These are phyloP conservation scores for Drosophila demipolita DNA, from an alignment of 2,888 invertebrate genomes.

Conservation along the genomic window DNA sequence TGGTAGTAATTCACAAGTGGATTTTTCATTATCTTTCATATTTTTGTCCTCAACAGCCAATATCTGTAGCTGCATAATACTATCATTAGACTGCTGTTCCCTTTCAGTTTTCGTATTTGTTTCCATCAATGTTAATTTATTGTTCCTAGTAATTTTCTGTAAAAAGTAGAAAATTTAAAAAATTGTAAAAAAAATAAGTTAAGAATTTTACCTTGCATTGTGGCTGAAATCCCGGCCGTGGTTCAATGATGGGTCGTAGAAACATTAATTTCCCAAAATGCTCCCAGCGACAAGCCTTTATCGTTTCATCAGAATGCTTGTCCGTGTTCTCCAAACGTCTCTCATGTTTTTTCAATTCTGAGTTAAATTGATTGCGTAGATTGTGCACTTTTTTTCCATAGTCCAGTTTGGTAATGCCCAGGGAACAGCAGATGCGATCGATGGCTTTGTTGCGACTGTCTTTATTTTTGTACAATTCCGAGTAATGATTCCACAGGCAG, in stretches of 20 bases:
- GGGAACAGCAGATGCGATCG: conserved; percentile 71
- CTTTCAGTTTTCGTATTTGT: not conserved
- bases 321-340: conserved; percentile 75
- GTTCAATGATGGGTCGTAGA: conserved; percentile 80
- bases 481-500: conserved; percentile 84
- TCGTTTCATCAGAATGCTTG: conserved; percentile 18
- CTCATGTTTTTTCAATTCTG: conserved; percentile 83
- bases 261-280: conserved; percentile 84
- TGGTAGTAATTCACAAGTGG: conserved; percentile 2
- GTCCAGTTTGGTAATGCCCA: conserved; percentile 80
- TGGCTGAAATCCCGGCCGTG: conserved; percentile 77
- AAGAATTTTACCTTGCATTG: conserved; percentile 45
- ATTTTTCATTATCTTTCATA: not conserved
- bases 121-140: conserved; percentile 24
- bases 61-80: conserved; percentile 16
- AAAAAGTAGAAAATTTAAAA: not conserved
- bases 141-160: conserved; percentile 41
- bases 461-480: conserved; percentile 82
- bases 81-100: conserved; percentile 5
- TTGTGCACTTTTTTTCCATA: conserved; percentile 84
- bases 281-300: conserved; percentile 82
- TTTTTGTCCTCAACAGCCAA: conserved; percentile 15
- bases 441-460: conserved; percentile 81
- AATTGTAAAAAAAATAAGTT: not conserved
- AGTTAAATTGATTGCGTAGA: conserved; percentile 84